These are phyloP conservation scores for Cyprinella venusta DNA, from an alignment of 2,797 vertebrate genomes.

Conservation along the genomic window DNA sequence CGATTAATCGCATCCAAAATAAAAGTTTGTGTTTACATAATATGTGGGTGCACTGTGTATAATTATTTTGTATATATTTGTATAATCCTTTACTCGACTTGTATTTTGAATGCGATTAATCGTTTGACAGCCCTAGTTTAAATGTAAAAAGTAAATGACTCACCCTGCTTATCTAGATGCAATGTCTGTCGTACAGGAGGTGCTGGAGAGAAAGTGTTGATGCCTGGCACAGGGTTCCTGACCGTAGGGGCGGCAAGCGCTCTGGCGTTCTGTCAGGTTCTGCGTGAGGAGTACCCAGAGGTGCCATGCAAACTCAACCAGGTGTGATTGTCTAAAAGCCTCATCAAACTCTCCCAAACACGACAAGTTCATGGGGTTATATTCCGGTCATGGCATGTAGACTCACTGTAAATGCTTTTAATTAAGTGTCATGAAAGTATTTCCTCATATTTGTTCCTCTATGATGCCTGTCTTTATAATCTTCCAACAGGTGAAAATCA, in stretches of 20 bases:
- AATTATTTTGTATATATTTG: too few relatives aligned
- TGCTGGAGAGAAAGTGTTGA: slow-evolving; percentile 83
- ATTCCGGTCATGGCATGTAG: neutral
- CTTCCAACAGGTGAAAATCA: slow-evolving; percentile 79
- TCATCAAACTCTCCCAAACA: neutral
- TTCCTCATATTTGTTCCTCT: slow-evolving; percentile 15
- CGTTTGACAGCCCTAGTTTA: too few relatives aligned
- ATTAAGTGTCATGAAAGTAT: slow-evolving; percentile 8
- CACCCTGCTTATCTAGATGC: neutral
- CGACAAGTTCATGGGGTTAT: neutral
- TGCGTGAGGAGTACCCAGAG: slow-evolving; percentile 83
- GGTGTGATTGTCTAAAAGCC: slow-evolving; percentile 66
- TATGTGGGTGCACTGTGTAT: too few relatives aligned
- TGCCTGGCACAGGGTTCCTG: slow-evolving; percentile 86
- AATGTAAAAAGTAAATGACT: neutral
- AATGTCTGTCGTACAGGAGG: slow-evolving; percentile 71
- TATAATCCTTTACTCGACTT: too few relatives aligned
- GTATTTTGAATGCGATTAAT: too few relatives aligned
- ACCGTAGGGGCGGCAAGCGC: slow-evolving; percentile 81
- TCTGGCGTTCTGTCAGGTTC: slow-evolving; percentile 83
- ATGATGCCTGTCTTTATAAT: neutral
- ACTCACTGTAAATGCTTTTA: neutral
- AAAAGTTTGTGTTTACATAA: too few relatives aligned
- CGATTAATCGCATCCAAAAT: too few relatives aligned
- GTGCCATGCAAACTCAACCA: slow-evolving; percentile 80